Conservation (phyloP, 2,797 vertebrate species). For the Phalanger gymnotis region DNA sequence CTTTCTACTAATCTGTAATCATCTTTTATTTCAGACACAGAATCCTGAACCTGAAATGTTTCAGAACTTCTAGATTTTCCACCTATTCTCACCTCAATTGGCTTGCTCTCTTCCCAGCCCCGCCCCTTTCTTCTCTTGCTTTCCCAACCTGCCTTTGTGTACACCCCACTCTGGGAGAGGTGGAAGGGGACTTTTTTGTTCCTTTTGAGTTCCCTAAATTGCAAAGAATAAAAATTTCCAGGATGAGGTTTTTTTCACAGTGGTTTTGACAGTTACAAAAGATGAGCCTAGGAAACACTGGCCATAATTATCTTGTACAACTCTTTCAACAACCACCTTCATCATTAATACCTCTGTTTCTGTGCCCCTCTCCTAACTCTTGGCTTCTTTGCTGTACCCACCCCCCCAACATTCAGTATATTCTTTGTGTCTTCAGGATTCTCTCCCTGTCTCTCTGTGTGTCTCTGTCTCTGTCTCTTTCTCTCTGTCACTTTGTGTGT, state of each 20-base stretch:
- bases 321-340: neutral
- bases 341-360: neutral
- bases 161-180: neutral
- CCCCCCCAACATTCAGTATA: neutral
- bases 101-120: neutral
- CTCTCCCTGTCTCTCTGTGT: neutral
- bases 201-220: neutral
- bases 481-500: neutral
- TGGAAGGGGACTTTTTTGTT: neutral
- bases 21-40: neutral
- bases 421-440: neutral
- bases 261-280: neutral
- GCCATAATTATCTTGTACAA: neutral
- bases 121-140: neutral
- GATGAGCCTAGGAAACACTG: neutral
- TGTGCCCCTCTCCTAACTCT: neutral
- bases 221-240: neutral
- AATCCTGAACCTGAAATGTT: neutral
- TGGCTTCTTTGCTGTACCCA: neutral
- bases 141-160: neutral
- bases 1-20: neutral
- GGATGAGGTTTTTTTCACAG: neutral
- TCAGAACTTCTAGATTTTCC: neutral
- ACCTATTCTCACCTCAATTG: neutral
- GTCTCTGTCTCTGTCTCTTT: fast-evolving